Percentiles rank a stretch among this genome's conserved stretches.
These are phyloP conservation scores for Pteromalus puparum DNA, from an alignment of 1,140 invertebrate genomes.

Conservation along the genomic window DNA sequence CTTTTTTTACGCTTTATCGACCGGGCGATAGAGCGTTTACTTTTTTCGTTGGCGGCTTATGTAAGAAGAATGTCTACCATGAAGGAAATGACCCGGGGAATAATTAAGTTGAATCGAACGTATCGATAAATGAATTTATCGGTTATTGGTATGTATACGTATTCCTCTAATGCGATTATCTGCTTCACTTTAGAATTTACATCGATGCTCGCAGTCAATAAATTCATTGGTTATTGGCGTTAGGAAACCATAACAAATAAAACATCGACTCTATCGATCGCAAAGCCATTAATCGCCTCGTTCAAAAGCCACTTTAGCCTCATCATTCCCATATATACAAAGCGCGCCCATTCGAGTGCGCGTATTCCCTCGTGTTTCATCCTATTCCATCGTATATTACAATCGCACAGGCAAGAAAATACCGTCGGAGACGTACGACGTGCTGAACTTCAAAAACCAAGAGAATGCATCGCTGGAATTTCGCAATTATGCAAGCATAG, in stretches of 20 bases:
- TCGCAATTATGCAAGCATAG: not conserved
- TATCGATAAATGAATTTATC: not conserved
- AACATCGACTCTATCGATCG: not conserved
- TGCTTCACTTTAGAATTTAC: no score
- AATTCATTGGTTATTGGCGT: not conserved
- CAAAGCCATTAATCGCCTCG: not conserved
- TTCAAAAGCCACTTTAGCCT: not conserved
- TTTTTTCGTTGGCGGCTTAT: not conserved
- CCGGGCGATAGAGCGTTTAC: not conserved
- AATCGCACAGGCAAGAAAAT: no score
- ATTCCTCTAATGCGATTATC: no score
- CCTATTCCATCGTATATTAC: no score
- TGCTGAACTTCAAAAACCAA: not conserved
- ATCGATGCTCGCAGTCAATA: no score
- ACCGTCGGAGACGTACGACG: not conserved
- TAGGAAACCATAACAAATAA: not conserved
- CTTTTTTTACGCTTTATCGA: not conserved
- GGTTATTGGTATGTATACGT: no score
- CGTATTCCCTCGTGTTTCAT: no score
- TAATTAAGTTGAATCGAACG: not conserved
- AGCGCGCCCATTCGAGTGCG: no score
- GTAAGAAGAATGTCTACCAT: not conserved
- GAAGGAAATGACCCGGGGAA: not conserved
- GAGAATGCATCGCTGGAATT: not conserved
- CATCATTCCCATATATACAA: not conserved